phyloP scores from a whole-genome alignment of 2,797 vertebrate genomes.

The Sparus aurata region DNA sequence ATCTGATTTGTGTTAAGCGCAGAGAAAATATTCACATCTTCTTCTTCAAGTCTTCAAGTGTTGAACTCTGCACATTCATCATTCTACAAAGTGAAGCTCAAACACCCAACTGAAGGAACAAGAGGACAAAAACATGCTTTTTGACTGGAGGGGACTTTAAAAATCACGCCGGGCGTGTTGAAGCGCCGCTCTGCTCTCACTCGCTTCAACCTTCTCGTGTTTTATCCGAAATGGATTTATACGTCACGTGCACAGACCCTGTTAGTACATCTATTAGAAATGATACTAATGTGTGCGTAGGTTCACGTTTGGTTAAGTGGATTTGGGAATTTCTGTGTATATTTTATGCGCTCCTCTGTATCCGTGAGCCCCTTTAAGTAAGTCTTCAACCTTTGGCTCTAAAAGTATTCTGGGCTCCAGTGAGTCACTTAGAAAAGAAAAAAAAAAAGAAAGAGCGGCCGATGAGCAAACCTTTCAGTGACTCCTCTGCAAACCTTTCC shows the following conservation, averaged over 20 bases:
- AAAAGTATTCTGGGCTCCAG: conserved; percentile 36
- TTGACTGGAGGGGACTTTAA: neutral
- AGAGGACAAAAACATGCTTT: neutral
- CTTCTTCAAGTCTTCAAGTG: too few relatives aligned
- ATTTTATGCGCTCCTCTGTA: neutral
- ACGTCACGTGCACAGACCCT: neutral
- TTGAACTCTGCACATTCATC: neutral
- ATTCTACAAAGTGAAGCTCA: neutral
- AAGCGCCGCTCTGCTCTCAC: too few relatives aligned
- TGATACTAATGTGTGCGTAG: neutral
- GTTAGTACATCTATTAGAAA: neutral
- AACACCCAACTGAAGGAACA: neutral
- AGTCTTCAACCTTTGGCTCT: conserved; percentile 15
- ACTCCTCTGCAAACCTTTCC: conserved; percentile 51
- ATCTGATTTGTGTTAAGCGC: too few relatives aligned
- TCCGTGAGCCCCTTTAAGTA: neutral
- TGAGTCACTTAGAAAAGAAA: conserved; percentile 35
- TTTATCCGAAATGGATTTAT: neutral
- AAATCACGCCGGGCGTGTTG: too few relatives aligned
- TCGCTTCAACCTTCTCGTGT: neutral
- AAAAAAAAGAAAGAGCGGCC: neutral
- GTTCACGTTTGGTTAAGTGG: neutral
- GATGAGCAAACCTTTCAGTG: conserved; percentile 47
- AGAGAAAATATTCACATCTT: too few relatives aligned
- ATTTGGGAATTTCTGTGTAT: neutral